Percentiles rank a stretch among this genome's conserved stretches.
phyloP scores from a whole-genome alignment of 1,140 invertebrate species.

The Octopus sinensis region DNA sequence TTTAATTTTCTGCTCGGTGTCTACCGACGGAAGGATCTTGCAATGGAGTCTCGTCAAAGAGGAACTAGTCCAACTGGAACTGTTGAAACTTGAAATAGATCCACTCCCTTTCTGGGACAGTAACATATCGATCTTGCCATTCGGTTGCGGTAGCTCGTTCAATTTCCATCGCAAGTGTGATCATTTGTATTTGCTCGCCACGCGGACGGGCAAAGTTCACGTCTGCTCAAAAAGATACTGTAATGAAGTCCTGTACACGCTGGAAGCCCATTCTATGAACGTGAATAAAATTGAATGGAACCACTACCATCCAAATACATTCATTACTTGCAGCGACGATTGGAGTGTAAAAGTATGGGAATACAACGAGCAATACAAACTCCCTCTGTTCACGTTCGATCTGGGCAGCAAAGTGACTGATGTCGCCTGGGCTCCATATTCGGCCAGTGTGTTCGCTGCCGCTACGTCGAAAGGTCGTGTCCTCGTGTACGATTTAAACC shows the following conservation, averaged over 20 bases:
- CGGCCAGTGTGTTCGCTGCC: not conserved
- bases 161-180: not conserved
- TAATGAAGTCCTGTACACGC: not conserved
- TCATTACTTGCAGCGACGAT: not conserved
- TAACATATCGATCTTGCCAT: not conserved
- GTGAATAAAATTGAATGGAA: not conserved
- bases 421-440: not conserved
- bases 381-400: not conserved
- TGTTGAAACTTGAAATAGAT: not conserved
- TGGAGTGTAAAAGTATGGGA: not conserved
- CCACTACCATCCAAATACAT: not conserved
- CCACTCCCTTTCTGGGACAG: not conserved
- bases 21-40: not conserved
- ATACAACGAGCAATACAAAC: not conserved
- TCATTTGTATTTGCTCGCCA: not conserved
- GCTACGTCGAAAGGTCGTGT: not conserved
- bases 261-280: not conserved
- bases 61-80: not conserved
- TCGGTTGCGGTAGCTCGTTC: not conserved
- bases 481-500: not conserved
- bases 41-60: not conserved
- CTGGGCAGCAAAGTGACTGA: not conserved
- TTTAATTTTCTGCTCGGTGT: not conserved
- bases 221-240: not conserved
- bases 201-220: not conserved